A percentile compares a stretch with the other conserved stretches of the same genome.
Evolutionary conservation across 1,140 invertebrate species (phyloP).

Genomic region (Archegozetes longisetosus): DNA sequence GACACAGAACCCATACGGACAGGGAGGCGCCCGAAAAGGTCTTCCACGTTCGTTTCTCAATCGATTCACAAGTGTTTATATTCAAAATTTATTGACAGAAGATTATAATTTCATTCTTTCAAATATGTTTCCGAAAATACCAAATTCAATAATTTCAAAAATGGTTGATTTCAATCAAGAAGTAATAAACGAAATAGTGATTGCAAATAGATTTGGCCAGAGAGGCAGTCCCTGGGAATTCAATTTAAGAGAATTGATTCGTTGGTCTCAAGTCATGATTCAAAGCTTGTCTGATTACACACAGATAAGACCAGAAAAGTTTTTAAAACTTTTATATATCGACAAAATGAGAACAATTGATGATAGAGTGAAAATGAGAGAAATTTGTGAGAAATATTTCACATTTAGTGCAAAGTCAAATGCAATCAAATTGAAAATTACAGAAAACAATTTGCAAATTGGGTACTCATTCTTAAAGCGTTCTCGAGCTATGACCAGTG

Average conservation of each 20-base stretch:
- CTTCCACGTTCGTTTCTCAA: slow-evolving; percentile 94
- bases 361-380: slow-evolving; percentile 47
- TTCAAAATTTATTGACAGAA: slow-evolving; percentile 54
- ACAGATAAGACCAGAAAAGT: not conserved
- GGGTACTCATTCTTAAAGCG: slow-evolving; percentile 25
- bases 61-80: slow-evolving; percentile 73
- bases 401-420: slow-evolving; percentile 23
- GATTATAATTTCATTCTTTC: slow-evolving; percentile 50
- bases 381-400: slow-evolving; percentile 44
- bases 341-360: slow-evolving; percentile 55
- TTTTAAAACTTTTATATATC: slow-evolving; percentile 48
- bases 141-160: slow-evolving; percentile 36
- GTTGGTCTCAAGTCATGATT: slow-evolving; percentile 63
- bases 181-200: slow-evolving; percentile 44
- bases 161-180: slow-evolving; percentile 67
- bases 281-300: not conserved
- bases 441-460: slow-evolving; percentile 25
- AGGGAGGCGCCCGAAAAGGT: slow-evolving; percentile 79
- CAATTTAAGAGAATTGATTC: slow-evolving; percentile 82
- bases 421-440: slow-evolving; percentile 14
- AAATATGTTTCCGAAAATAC: slow-evolving; percentile 32
- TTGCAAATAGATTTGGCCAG: slow-evolving; percentile 44
- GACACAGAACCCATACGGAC: slow-evolving; percentile 94
- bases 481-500: not conserved
- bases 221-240: slow-evolving; percentile 83